A percentile compares a stretch with the other conserved stretches of the same genome.
Conservation (phyloP, 2,113 vertebrate genomes). For the Pogona vitticeps region DNA sequence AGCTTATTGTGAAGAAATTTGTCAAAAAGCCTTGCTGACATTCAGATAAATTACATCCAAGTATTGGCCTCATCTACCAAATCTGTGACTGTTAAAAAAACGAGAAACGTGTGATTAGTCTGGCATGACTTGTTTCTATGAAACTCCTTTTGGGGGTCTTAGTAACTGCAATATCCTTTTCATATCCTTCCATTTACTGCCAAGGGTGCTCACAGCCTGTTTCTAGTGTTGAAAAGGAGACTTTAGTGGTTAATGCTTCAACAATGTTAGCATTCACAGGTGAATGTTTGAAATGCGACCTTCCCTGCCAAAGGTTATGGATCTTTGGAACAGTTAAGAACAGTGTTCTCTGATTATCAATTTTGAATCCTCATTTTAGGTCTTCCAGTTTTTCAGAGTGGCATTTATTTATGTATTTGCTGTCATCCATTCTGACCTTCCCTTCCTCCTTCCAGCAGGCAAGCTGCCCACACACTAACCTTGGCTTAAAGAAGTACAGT, state of each 20-base stretch:
- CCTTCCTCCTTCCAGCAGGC: background rate
- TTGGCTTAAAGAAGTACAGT: background rate
- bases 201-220: background rate
- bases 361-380: background rate
- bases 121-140: too few relatives aligned
- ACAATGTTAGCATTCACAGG: too few relatives aligned
- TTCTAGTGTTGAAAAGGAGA: background rate
- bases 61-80: too few relatives aligned
- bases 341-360: background rate
- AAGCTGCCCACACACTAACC: background rate
- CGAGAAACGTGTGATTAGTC: too few relatives aligned
- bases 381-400: background rate
- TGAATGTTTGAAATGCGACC: background rate
- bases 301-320: background rate
- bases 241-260: background rate
- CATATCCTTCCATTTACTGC: background rate
- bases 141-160: too few relatives aligned
- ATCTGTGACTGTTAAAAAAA: too few relatives aligned
- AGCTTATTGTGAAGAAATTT: too few relatives aligned
- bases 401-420: background rate
- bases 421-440: too few relatives aligned
- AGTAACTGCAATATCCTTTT: too few relatives aligned
- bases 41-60: too few relatives aligned
- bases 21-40: too few relatives aligned
- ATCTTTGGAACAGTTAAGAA: background rate